Evolutionary conservation across 2,888 invertebrate species (phyloP), one percentile per base, ranked within the genome.

Genomic region (Mermis nigrescens): DNA sequence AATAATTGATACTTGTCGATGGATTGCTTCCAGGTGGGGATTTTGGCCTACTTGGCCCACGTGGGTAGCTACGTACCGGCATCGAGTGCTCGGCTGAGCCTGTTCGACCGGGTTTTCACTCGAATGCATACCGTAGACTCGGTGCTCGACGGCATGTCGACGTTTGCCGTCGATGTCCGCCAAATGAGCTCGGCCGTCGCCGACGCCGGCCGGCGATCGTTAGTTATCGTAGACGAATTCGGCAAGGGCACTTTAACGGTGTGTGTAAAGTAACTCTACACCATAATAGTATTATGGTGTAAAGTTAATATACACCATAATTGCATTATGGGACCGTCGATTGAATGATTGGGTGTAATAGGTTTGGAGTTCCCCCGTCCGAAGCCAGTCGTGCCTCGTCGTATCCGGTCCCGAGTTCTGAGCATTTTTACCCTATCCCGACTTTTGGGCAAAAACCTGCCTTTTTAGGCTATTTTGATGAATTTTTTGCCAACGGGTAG

Each of bases 11-110:
- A n/a, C n/a, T n/a, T n/a, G n/a, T n/a, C n/a, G n/a, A n/a, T n/a
- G n/a, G n/a, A n/a, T n/a, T n/a, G n/a, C n/a, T n/a, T n/a, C 12
- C 63, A 77, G 76, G 76, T 82, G 2, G 84, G 83, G 22, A 71
- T 89, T 57, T 82, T 88, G 65, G 82, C 83, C 1, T 89, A 83
- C 73, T 77, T 92, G 77, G 84, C 88, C 0, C 89, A 90, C 70
- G 80, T 90, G 61, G 92, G 92, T 28, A 83, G 85, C 67, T 91
- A 82, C 75, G 85, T 92, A 4, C 90, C 92, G 0, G 90, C 88
- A 0, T 79, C 80, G 61, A 72, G 73, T 0, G 86, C 86, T 0
- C 79, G 77, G 0, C 80, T 92, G 22, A 83, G 84, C 19, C 69
- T 83, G 1, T 73, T 87, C 29, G 80, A 82, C 63, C 80, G 82